Evolutionary conservation across 1,140 invertebrate species (phyloP).

Genomic region (Proctacanthus coquilletti): DNA sequence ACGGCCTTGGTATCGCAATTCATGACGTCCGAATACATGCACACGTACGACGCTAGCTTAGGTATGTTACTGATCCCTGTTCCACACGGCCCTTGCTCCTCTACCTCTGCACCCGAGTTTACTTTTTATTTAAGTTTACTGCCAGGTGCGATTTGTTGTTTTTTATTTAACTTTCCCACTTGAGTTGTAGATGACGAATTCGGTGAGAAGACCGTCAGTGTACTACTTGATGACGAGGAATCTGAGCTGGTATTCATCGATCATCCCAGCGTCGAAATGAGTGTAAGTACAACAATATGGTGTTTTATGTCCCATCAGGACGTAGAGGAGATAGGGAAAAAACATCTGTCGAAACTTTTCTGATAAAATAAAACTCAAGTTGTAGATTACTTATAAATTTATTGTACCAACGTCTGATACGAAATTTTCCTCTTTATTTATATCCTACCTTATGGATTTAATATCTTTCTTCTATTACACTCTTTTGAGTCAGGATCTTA

Average conservation of each 20-base stretch:
- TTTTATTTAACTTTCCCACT: slow-evolving; percentile 21
- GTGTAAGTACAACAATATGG: slow-evolving; percentile 61
- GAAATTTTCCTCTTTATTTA: slow-evolving; percentile 1
- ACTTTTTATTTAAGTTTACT: too few relatives aligned
- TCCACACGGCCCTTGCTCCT: too few relatives aligned
- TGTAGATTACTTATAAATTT: too few relatives aligned
- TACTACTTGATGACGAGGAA: slow-evolving; percentile 77
- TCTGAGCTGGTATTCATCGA: slow-evolving; percentile 85
- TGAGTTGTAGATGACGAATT: slow-evolving; percentile 74
- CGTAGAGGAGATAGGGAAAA: too few relatives aligned
- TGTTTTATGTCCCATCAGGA: too few relatives aligned
- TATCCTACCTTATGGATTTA: too few relatives aligned
- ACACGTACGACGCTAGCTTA: slow-evolving; percentile 75
- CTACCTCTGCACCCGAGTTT: too few relatives aligned
- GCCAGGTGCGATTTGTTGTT: slow-evolving; percentile 1
- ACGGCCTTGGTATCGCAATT: slow-evolving; percentile 79
- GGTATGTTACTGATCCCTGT: slow-evolving; percentile 49
- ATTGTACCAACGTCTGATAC: too few relatives aligned
- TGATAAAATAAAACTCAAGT: too few relatives aligned
- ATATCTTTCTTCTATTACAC: too few relatives aligned
- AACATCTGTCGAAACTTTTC: slow-evolving; percentile 1
- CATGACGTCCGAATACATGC: slow-evolving; percentile 89
- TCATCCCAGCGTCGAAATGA: slow-evolving; percentile 72
- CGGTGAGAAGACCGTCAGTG: slow-evolving; percentile 78
- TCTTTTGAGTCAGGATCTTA: too few relatives aligned